A percentile compares a stretch with the other conserved stretches of the same genome.
These are phyloP conservation scores for Mus minutoides DNA, from an alignment of 2,797 vertebrate genomes.

Conservation along the genomic window DNA sequence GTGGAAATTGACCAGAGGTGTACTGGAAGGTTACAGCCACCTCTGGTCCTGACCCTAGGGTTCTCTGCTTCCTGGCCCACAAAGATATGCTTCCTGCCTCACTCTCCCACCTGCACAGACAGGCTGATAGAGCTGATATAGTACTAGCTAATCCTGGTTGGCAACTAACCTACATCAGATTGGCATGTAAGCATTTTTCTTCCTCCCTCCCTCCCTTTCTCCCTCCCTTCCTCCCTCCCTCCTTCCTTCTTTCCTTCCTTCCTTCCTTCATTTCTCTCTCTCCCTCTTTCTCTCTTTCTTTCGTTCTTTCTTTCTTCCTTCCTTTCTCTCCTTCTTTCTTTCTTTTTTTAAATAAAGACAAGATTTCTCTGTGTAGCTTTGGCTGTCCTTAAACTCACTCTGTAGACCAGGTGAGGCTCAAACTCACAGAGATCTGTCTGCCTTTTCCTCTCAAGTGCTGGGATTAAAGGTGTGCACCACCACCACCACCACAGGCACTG, in stretches of 20 bases:
- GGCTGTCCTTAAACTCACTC: neutral
- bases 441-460: neutral
- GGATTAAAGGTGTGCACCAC: neutral
- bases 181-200: neutral
- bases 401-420: neutral
- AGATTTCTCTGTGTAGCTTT: neutral
- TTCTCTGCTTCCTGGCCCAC: neutral
- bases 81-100: neutral
- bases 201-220: neutral
- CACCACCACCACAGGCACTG: neutral
- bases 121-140: neutral
- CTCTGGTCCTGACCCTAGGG: neutral
- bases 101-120: neutral
- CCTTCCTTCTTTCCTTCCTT: neutral
- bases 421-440: neutral
- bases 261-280: too few species aligned
- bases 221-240: neutral
- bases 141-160: neutral
- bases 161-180: neutral
- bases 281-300: neutral
- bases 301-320: neutral
- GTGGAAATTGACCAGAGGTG: neutral
- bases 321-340: neutral
- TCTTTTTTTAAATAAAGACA: neutral
- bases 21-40: neutral